A percentile compares a stretch with the other conserved stretches of the same genome.
These are phyloP conservation scores for Antennarius striatus DNA, from an alignment of 2,113 vertebrate species.

Conservation along the genomic window DNA sequence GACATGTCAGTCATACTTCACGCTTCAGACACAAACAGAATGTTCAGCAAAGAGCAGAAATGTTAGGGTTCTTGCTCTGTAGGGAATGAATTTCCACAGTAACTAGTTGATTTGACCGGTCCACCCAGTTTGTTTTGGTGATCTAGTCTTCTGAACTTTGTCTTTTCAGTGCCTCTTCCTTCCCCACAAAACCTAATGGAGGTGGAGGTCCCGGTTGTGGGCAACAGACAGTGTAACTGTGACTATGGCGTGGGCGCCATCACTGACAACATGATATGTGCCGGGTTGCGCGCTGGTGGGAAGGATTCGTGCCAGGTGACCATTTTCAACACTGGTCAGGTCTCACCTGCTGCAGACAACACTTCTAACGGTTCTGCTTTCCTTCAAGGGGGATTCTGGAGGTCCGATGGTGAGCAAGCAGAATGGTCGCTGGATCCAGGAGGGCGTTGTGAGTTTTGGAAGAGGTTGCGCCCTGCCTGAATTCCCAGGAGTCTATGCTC, in stretches of 20 bases:
- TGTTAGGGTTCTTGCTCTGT: no score
- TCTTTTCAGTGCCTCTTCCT: constrained; percentile 10
- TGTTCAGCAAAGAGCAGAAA: no score
- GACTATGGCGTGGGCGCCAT: constrained; percentile 32
- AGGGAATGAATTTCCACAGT: no score
- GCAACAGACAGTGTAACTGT: constrained; percentile 65
- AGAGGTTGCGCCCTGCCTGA: constrained; percentile 77
- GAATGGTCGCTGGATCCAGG: constrained; percentile 78
- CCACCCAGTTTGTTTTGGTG: no score
- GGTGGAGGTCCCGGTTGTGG: constrained; percentile 70
- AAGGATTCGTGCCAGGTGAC: constrained; percentile 76
- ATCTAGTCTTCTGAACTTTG: not conserved
- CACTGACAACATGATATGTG: constrained; percentile 83
- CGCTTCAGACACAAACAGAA: no score
- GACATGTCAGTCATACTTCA: no score
- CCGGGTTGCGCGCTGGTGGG: constrained; percentile 72
- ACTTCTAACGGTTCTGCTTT: not conserved
- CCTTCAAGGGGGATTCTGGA: constrained; percentile 85
- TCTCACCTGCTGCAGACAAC: not conserved
- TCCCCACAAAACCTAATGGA: constrained; percentile 61
- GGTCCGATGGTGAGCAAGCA: constrained; percentile 83
- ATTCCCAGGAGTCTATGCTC: constrained; percentile 84
- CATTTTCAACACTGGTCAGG: not conserved
- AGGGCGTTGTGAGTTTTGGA: constrained; percentile 86
- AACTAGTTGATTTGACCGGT: no score